phyloP scores from a whole-genome alignment of 2,797 vertebrate species.

The Eremophila alpestris region DNA sequence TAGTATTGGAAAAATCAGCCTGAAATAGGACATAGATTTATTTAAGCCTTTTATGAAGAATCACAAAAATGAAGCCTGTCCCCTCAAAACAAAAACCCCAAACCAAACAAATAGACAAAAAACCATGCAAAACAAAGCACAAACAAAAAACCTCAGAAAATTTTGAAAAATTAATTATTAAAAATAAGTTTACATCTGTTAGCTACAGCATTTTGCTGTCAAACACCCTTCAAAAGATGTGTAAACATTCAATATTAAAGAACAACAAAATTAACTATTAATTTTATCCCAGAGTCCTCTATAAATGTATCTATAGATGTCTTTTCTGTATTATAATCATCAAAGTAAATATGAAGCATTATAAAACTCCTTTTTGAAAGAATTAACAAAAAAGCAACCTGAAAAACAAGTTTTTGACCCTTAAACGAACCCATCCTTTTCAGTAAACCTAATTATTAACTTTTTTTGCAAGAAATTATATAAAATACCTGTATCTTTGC shows the following conservation, averaged over 20 bases:
- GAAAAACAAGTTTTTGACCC: background rate
- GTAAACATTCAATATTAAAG: conserved; percentile 12
- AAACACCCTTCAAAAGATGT: background rate
- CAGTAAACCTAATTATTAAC: background rate
- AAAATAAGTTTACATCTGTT: background rate
- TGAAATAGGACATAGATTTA: conserved; percentile 64
- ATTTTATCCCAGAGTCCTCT: background rate
- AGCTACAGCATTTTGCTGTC: background rate
- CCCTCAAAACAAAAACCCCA: background rate
- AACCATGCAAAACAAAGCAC: background rate
- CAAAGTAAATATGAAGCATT: background rate
- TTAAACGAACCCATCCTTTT: background rate
- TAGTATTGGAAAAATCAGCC: conserved; percentile 82
- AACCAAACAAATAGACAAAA: background rate
- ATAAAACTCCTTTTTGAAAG: background rate
- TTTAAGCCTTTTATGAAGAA: background rate
- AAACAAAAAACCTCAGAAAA: background rate
- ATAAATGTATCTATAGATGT: background rate
- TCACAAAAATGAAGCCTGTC: background rate
- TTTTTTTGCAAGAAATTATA: background rate
- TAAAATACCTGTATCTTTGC: conserved; percentile 85
- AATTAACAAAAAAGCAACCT: background rate
- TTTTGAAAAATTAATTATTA: background rate
- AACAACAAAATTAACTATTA: conserved; percentile 24
- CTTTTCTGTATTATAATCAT: background rate